phyloP scores from a whole-genome alignment of 2,797 vertebrate species.

The Lepus oiostolus region DNA sequence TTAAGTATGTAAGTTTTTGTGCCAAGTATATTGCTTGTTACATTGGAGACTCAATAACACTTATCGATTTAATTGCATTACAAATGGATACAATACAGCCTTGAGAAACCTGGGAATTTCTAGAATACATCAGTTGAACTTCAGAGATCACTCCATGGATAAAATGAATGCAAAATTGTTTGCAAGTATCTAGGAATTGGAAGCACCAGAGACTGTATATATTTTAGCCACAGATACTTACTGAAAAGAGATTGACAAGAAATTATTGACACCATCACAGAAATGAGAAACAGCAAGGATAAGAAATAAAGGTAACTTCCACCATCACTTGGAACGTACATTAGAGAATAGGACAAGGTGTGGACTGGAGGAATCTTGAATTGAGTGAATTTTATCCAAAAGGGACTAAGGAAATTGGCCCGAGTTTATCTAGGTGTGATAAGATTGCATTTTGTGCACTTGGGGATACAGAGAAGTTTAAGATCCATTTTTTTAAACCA shows the following conservation, averaged over 20 bases:
- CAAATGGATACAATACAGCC: not conserved
- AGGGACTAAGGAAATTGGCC: not conserved
- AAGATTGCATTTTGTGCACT: slow-evolving; percentile 29
- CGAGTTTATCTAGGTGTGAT: not conserved
- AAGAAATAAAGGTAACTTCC: not conserved
- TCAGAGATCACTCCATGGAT: fast-evolving
- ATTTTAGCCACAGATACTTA: not conserved
- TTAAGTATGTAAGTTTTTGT: not conserved
- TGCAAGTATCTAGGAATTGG: not conserved
- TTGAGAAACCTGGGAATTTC: slow-evolving; percentile 21
- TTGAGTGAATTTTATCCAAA: not conserved
- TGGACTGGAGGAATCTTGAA: not conserved
- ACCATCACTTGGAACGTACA: not conserved
- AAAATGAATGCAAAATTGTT: not conserved
- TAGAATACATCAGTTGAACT: not conserved
- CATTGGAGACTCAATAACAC: not conserved
- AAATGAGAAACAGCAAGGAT: not conserved
- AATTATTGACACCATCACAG: not conserved
- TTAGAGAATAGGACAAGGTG: not conserved
- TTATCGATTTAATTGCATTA: not conserved
- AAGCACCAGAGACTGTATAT: not conserved
- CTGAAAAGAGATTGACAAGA: not conserved
- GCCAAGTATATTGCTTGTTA: not conserved
- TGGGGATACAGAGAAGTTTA: not conserved
- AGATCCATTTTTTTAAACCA: not conserved